phyloP scores from a whole-genome alignment of 1,140 invertebrate species.

The Sitodiplosis mosellana region DNA sequence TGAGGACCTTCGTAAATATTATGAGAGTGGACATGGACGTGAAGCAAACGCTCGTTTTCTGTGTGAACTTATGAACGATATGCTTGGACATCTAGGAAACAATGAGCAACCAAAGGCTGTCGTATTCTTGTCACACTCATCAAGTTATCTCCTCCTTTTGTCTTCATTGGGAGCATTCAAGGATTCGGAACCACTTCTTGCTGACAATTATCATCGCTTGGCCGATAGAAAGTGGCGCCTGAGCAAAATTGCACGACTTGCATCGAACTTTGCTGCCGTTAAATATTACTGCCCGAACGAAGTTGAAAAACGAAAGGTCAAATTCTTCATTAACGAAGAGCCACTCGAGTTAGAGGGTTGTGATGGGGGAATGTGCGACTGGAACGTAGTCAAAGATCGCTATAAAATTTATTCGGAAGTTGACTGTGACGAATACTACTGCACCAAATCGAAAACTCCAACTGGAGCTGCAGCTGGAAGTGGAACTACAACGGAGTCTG shows the following conservation, averaged over 20 bases:
- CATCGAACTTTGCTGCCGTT: slow-evolving; percentile 50
- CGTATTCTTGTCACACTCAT: slow-evolving; percentile 50
- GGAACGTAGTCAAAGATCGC: slow-evolving; percentile 10
- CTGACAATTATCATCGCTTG: slow-evolving; percentile 39
- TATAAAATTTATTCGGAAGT: background rate
- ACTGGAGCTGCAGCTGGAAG: no score
- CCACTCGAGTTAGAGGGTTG: slow-evolving; percentile 31
- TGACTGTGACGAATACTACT: background rate
- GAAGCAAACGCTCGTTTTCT: slow-evolving; percentile 31
- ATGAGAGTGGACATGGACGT: slow-evolving; percentile 38
- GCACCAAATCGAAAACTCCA: no score
- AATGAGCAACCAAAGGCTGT: slow-evolving; percentile 27
- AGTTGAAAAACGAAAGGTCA: slow-evolving; percentile 27
- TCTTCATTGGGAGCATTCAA: slow-evolving; percentile 40
- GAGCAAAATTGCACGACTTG: slow-evolving; percentile 47
- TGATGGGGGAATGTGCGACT: slow-evolving; percentile 30
- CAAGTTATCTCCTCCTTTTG: slow-evolving; percentile 36
- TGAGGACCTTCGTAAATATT: slow-evolving; percentile 43
- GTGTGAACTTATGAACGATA: slow-evolving; percentile 38
- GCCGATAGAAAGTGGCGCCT: slow-evolving; percentile 39
- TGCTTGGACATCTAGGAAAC: slow-evolving; percentile 29
- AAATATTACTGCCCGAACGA: slow-evolving; percentile 14
- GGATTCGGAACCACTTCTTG: slow-evolving; percentile 37
- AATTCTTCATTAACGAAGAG: slow-evolving; percentile 33
- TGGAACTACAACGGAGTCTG: no score